Base-by-base conservation (phyloP, 2,797 vertebrate genomes). In the Clarias laeviceps region DNA sequence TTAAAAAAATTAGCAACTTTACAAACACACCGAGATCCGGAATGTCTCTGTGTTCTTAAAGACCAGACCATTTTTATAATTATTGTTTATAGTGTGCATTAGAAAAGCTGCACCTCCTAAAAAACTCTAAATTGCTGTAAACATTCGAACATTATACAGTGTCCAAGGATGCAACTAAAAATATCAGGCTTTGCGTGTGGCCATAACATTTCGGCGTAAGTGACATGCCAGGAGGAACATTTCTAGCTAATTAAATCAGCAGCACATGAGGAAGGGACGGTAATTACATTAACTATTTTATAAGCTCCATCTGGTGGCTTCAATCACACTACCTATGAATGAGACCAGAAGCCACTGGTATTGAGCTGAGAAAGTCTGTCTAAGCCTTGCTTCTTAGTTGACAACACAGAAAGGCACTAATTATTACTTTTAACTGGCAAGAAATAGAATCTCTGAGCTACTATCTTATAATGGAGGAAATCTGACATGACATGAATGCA, bases 401-500 rank as follows among this genome's bases (percentile, higher is more conserved):
- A 77, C 24, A 29, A 57, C 27, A 32, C 20, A 2, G 17, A 18
- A 76, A 76, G 27, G 18, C 50, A 32, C 40, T 45, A 29, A 50
- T 73, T 27, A 73, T 27, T 29, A 22, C 4, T 18, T 29, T 77
- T 32, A 59, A 20, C 3, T 78, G 74, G 59, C 56, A 59, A 24
- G 29, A 61, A 24, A 4, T 24, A 34, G 18, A 37, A 78, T 37
- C 14, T 17, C 12, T 24, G 29, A 77, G 15, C 27, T 50, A 32
- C 40, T 0, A 18, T 54, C 24, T n/a, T 73, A 24, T 54, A 3
- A 37, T 70, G 20, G 1, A 40, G 68, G 3, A 40, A 70, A 37
- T 40, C 68, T 70, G 34, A 70, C 68, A 69, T 68, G 66, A 68
- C 29, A 69, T 37, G 45, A 40, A 73, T 73, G 70, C 14, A n/a